Conservation (phyloP, 2,797 vertebrate species). For the Harpagifer antarcticus region DNA sequence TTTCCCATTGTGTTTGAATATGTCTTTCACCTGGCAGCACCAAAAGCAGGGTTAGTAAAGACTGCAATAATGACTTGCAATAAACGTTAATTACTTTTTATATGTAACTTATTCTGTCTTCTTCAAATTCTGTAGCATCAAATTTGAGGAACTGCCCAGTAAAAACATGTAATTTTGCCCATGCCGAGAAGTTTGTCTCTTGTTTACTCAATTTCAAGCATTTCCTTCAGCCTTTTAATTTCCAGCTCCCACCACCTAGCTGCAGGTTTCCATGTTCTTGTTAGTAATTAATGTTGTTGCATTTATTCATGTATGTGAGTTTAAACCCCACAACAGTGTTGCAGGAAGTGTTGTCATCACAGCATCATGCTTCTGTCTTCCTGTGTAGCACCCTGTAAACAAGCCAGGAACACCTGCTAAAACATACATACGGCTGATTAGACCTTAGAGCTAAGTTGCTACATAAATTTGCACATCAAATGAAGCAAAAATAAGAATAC, state of each 20-base stretch:
- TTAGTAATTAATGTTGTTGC: not conserved
- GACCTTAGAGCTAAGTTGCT: not conserved
- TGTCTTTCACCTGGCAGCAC: too few relatives aligned
- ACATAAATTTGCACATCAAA: constrained; percentile 8
- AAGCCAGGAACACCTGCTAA: not conserved
- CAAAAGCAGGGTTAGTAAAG: too few relatives aligned
- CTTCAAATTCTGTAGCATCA: too few relatives aligned
- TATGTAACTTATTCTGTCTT: too few relatives aligned
- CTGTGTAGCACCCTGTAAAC: not conserved
- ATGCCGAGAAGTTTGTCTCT: not conserved
- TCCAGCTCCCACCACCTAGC: not conserved
- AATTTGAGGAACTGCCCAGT: not conserved
- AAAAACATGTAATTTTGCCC: too few relatives aligned
- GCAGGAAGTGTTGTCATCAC: not conserved
- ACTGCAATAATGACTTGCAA: too few relatives aligned
- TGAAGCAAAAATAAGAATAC: not conserved
- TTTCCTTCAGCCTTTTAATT: not conserved
- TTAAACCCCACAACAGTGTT: not conserved
- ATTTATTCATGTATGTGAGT: constrained; percentile 4
- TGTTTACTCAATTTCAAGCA: not conserved
- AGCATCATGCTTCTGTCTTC: not conserved
- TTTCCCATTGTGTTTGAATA: too few relatives aligned
- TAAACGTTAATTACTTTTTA: too few relatives aligned
- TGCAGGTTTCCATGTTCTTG: not conserved
- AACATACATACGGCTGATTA: constrained; percentile 4